These are phyloP conservation scores for Pseudocheirus occidentalis DNA, from an alignment of 2,797 vertebrate genomes.

Conservation along the genomic window DNA sequence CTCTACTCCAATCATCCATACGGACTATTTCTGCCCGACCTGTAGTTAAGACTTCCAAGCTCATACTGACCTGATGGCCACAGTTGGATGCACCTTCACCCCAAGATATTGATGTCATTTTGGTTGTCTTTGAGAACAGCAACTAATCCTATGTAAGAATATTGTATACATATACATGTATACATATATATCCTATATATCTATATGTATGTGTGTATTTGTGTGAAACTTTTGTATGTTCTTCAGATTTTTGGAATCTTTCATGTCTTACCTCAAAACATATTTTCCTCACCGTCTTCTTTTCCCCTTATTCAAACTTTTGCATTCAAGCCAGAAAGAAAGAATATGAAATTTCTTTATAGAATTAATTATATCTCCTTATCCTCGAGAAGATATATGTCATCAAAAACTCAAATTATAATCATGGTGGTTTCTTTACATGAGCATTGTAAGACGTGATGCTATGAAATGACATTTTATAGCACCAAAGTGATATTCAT, in stretches of 20 bases:
- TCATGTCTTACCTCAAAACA: neutral
- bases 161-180: neutral
- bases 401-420: neutral
- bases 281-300: neutral
- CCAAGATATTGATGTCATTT: neutral
- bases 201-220: too few relatives aligned
- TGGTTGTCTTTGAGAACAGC: neutral
- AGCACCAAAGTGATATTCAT: too few relatives aligned
- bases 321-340: neutral
- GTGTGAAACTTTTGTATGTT: neutral
- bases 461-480: neutral
- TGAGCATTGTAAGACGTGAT: neutral
- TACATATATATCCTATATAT: too few relatives aligned
- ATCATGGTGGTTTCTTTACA: neutral
- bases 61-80: neutral
- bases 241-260: neutral
- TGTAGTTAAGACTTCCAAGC: neutral
- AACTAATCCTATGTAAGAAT: neutral
- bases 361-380: neutral
- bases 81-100: neutral
- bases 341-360: neutral
- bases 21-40: too few relatives aligned
- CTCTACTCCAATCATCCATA: too few relatives aligned
- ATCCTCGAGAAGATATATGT: neutral
- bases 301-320: neutral